Evolutionary conservation across 2,888 invertebrate species (phyloP), one percentile per base, ranked within the genome.

Genomic region (Cheilosia vulpina): DNA sequence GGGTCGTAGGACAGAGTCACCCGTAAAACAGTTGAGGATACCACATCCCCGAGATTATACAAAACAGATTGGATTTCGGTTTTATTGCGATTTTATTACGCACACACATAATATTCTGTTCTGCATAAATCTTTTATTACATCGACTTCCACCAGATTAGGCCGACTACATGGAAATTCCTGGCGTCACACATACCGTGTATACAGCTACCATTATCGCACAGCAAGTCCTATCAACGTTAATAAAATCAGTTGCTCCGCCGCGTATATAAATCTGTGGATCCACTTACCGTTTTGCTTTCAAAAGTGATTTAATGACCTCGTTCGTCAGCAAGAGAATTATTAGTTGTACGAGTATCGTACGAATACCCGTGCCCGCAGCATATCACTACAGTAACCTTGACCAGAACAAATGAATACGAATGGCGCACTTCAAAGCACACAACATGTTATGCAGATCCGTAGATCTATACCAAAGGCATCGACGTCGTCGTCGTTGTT

Each of bases 281-380:
- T 76, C 77, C 76, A 82, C 65, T 81, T 65, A 81, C 68, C 69
- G 41, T 58, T 65, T 73, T 53, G 57, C 81, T 65, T 77, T 82
- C 77, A 62, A 62, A 65, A 60, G 62, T 45, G 50, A 83, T 73
- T 78, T 72, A 73, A 78, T 78, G 60, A 50, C 53, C 78, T 43
- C 53, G 45, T 53, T 63, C 41, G 34, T n/a, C 47, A 34, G 50
- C 17, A 13, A 17, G 62, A 13, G n/a, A 47, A 31, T 55, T 53
- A 66, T n/a, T 41, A 53, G 50, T 31, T 47, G 62, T 43, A 38
- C 31, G 17, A 63, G 45, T 34, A 24, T 13, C n/a, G 34, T 27
- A n/a, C n/a, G n/a, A n/a, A n/a, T n/a, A 19, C 41, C 19, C 53
- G 17, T 41, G 31, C 21, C 55, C 47, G 21, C 31, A 57, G n/a